These are phyloP conservation scores for Heliopora coerulea DNA, from an alignment of 92 coral and sea anemone genomes.

Conservation along the genomic window DNA sequence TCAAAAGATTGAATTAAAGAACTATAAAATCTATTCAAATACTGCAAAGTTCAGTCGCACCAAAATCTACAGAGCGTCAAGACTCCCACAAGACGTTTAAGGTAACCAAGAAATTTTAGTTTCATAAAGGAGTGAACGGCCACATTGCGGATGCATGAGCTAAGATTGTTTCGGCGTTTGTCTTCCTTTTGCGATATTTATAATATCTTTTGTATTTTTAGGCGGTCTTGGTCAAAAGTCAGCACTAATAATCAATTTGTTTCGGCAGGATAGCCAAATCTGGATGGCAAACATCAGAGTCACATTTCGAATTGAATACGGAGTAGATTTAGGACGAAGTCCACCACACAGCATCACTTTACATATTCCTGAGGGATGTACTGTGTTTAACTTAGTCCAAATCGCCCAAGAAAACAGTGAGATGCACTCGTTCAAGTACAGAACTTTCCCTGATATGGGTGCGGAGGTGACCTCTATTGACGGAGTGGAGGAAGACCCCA, in stretches of 20 bases:
- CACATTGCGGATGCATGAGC: too few species aligned
- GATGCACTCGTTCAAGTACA: constrained; percentile 35
- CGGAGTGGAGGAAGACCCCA: constrained; percentile 38
- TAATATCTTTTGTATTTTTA: neutral
- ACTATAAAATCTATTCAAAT: too few species aligned
- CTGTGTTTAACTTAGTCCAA: constrained; percentile 34
- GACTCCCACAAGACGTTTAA: too few species aligned
- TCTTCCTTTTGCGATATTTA: neutral
- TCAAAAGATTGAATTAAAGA: too few species aligned
- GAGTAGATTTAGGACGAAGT: constrained; percentile 31
- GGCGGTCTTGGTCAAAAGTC: neutral
- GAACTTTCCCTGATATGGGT: constrained; percentile 38
- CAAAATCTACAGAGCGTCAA: too few species aligned
- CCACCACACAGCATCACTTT: constrained; percentile 22
- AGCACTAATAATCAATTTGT: neutral
- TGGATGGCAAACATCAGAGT: constrained; percentile 37
- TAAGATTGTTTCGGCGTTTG: too few species aligned
- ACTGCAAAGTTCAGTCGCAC: too few species aligned
- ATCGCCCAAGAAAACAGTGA: constrained; percentile 39
- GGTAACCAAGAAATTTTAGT: too few species aligned
- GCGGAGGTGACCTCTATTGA: constrained; percentile 34
- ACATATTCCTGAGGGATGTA: constrained; percentile 27
- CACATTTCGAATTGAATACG: constrained; percentile 42
- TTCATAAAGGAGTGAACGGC: too few species aligned
- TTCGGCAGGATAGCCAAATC: neutral